These are phyloP conservation scores for Cheilosia urbana DNA, from an alignment of 2,888 invertebrate species.

Conservation along the genomic window DNA sequence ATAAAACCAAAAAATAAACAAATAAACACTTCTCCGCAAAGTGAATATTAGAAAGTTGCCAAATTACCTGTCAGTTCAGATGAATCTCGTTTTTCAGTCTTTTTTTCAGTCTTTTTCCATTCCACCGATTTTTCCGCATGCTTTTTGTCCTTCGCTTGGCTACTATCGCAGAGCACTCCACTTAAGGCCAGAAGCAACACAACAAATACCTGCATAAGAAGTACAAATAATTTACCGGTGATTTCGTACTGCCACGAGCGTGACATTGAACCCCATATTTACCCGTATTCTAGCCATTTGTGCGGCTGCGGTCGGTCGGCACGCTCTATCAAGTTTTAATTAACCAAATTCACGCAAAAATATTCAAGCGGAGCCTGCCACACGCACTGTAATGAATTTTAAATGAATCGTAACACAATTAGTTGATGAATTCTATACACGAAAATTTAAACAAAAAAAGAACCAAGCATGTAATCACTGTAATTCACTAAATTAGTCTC, in stretches of 20 bases:
- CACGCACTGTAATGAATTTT: constrained; percentile 46
- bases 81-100: constrained; percentile 80
- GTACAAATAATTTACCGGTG: not conserved
- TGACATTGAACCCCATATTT: constrained; percentile 44
- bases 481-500: constrained; percentile 37
- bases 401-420: constrained; percentile 25
- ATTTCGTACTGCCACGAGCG: not conserved
- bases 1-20: too few species aligned
- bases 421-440: not conserved
- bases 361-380: constrained; percentile 19
- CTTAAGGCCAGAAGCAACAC: constrained; percentile 48
- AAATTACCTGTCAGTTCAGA: constrained; percentile 78
- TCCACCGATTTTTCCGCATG: constrained; percentile 21
- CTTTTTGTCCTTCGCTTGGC: constrained; percentile 30
- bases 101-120: constrained; percentile 57
- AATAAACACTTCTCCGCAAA: too few species aligned
- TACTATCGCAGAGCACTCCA: constrained; percentile 35
- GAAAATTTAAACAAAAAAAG: not conserved
- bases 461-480: constrained; percentile 23
- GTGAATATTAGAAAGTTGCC: not conserved
- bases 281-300: constrained; percentile 53
- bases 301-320: not conserved
- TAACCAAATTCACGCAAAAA: constrained; percentile 31
- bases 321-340: constrained; percentile 34
- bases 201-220: constrained; percentile 39